Evolutionary conservation across 2,888 invertebrate species (phyloP), one percentile per base, ranked within the genome.

Genomic region (Plusia festucae): DNA sequence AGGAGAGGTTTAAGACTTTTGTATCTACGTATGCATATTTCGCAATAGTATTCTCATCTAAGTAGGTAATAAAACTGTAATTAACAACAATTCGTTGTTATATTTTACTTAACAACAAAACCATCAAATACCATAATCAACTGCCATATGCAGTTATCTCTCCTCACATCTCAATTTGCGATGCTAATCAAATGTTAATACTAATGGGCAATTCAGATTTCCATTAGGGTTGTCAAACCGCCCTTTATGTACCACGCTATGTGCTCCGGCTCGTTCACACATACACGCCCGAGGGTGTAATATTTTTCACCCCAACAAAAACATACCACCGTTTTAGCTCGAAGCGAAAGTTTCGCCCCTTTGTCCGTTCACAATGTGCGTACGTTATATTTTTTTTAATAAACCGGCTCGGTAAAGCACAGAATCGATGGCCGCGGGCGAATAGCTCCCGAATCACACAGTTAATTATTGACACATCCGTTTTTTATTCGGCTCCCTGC

Each of bases 381-480:
- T 86, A 83, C 88, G 75, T 74, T 73, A 79, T 81, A 70, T 87
- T 86, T 87, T 90, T 90, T 89, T 85, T 88, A 87, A 90, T 88
- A 90, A 88, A 86, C 89, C 85, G 79, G 84, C 83, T 79, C 85
- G 67, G 82, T 84, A 84, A 78, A 87, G 79, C 85, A 82, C 78
- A 69, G 87, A 87, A 89, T 91, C 90, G 91, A 92, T 91, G 90
- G 91, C 94, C 93, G 88, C 83, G 86, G 92, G 94, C 93, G 83
- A 85, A 85, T 83, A 75, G 87, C 87, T 85, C 84, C 87, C 87
- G 88, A 89, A 91, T 94, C 93, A 89, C 90, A 90, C 91, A 90
- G 94, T 93, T 94, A 94, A 94, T 94, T 94, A 94, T 94, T 93
- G 94, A 94, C 94, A 93, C 94, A 93, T 93, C 94, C 93, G 92